Conservation (phyloP, 2,888 invertebrate species). For the Nomada fucata region DNA sequence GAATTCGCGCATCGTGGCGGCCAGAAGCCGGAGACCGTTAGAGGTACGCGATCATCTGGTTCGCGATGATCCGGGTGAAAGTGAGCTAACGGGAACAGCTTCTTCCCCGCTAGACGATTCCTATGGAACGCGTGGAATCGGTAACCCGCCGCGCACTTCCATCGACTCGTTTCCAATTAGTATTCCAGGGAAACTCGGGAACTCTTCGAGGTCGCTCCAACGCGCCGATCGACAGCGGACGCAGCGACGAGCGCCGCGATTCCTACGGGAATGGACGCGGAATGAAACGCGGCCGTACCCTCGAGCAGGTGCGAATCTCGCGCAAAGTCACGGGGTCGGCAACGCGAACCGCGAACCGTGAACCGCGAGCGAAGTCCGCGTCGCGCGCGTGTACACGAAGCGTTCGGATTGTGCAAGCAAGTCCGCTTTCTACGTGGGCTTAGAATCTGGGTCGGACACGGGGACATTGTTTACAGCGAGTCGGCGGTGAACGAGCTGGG, state of each 20-base stretch:
- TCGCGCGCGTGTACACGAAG: conserved; percentile 50
- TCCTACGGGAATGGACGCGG: conserved; percentile 7
- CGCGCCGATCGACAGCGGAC: conserved; percentile 1
- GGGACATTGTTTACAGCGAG: conserved; percentile 81
- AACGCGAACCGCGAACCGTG: conserved; percentile 17
- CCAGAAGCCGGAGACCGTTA: conserved; percentile 63
- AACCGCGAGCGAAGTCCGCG: conserved; percentile 46
- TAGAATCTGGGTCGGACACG: conserved; percentile 82
- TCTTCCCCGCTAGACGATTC: conserved; percentile 60
- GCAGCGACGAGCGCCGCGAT: background rate
- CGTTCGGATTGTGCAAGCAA: conserved; percentile 80
- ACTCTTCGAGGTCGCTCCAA: too few relatives aligned
- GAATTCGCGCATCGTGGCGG: conserved; percentile 32
- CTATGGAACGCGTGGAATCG: conserved; percentile 47
- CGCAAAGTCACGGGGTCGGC: conserved; percentile 40
- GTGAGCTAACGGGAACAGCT: conserved; percentile 71
- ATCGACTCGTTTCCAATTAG: background rate
- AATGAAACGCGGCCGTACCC: conserved; percentile 28
- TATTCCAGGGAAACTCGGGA: too few relatives aligned
- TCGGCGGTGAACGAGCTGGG: conserved; percentile 65
- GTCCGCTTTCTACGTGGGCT: conserved; percentile 82
- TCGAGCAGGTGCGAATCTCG: conserved; percentile 56
- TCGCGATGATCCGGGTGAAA: conserved; percentile 75
- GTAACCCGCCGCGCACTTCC: background rate
- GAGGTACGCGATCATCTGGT: conserved; percentile 72